Conservation (phyloP, 2,888 invertebrate species). For the Hedychridium roseum region DNA sequence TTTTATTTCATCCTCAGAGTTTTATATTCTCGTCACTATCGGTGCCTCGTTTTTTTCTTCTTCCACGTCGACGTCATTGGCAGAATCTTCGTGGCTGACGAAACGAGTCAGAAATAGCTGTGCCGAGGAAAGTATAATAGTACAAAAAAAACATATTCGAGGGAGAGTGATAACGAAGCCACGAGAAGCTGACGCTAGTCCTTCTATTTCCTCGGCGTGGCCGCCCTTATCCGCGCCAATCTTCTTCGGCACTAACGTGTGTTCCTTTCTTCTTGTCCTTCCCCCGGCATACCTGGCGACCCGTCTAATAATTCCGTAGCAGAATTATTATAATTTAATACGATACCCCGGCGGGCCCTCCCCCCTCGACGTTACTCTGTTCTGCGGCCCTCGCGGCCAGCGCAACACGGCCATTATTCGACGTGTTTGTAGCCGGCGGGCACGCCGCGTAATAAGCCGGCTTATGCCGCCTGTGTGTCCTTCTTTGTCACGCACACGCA, state of each 20-base stretch:
- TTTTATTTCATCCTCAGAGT: too few relatives aligned
- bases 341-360: conserved; percentile 35
- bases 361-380: conserved; percentile 16
- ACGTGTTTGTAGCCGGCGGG: conserved; percentile 45
- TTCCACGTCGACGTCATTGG: too few relatives aligned
- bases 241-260: too few relatives aligned
- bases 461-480: conserved; percentile 33
- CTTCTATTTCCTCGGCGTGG: too few relatives aligned
- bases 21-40: too few relatives aligned
- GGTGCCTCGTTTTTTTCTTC: too few relatives aligned
- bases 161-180: too few relatives aligned
- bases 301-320: conserved; percentile 43
- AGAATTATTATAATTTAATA: conserved; percentile 57
- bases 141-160: too few relatives aligned
- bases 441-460: conserved; percentile 47
- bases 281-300: background rate
- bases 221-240: conserved; percentile 16
- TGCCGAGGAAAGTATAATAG: too few relatives aligned
- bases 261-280: background rate
- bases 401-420: conserved; percentile 45
- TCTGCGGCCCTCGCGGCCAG: conserved; percentile 11
- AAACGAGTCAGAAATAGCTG: too few relatives aligned
- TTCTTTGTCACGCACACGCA: conserved; percentile 39
- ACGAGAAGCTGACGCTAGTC: too few relatives aligned
- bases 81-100: too few relatives aligned